These are phyloP conservation scores for Papilio xuthus DNA, from an alignment of 1,140 invertebrate species.

Conservation along the genomic window DNA sequence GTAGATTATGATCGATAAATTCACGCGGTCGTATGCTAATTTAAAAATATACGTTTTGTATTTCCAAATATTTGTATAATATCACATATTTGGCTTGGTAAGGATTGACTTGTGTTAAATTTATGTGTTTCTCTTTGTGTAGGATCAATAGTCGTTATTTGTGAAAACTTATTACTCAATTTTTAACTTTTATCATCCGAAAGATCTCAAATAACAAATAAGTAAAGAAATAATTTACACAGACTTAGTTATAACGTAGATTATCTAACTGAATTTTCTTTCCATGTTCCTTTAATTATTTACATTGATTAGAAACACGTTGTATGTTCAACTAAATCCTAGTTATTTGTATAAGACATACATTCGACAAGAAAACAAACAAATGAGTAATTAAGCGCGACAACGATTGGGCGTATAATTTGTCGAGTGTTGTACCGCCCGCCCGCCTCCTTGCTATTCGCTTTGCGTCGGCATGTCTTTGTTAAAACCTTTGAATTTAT, in stretches of 20 bases:
- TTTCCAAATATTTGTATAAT: constrained; percentile 8
- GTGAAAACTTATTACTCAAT: background rate
- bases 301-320: background rate
- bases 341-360: background rate
- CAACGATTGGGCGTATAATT: constrained; percentile 5
- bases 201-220: background rate
- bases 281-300: background rate
- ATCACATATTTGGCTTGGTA: background rate
- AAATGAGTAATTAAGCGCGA: constrained; percentile 9
- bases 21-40: constrained; percentile 3
- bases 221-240: background rate
- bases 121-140: background rate
- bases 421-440: background rate
- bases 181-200: background rate
- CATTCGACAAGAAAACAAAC: background rate
- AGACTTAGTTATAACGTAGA: background rate
- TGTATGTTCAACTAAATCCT: background rate
- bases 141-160: background rate
- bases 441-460: background rate
- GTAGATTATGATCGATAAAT: background rate
- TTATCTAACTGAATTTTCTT: background rate
- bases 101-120: background rate
- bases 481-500: background rate
- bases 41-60: constrained; percentile 7
- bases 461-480: background rate